phyloP scores from a whole-genome alignment of 1,140 invertebrate genomes.

The Tenebrio molitor region DNA sequence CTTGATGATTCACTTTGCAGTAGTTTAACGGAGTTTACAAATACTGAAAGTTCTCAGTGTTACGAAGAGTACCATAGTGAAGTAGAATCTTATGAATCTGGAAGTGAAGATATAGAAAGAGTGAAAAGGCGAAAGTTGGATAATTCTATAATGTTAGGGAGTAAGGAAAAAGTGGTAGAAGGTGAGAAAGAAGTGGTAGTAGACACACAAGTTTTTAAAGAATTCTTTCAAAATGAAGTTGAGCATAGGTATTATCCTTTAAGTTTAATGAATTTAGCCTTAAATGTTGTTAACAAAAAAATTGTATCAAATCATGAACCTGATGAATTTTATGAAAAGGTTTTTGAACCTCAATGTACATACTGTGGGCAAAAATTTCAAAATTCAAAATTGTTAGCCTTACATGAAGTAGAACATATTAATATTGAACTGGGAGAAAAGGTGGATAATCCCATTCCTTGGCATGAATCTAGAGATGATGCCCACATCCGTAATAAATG shows the following conservation, averaged over 20 bases:
- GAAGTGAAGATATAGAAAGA: conserved; percentile 18
- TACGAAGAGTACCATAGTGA: conserved; percentile 44
- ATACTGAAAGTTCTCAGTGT: conserved; percentile 56
- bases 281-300: conserved; percentile 60
- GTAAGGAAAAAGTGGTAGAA: conserved; percentile 5
- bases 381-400: conserved; percentile 57
- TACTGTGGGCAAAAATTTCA: conserved; percentile 58
- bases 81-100: conserved; percentile 53
- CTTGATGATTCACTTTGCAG: conserved; percentile 60
- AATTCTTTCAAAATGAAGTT: conserved; percentile 49
- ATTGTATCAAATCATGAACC: conserved; percentile 59
- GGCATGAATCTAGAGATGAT: conserved; percentile 51
- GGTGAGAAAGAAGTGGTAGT: conserved; percentile 13
- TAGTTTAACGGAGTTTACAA: conserved; percentile 58
- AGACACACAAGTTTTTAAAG: conserved; percentile 22
- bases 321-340: conserved; percentile 36
- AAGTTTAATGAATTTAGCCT: conserved; percentile 51
- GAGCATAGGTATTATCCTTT: conserved; percentile 58
- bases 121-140: conserved; percentile 51
- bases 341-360: conserved; percentile 53
- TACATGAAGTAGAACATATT: conserved; percentile 62
- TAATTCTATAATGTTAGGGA: not conserved
- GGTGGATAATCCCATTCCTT: conserved; percentile 58
- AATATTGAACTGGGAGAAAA: conserved; percentile 60
- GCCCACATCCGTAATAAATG: conserved; percentile 60